Percentiles rank a stretch among this genome's conserved stretches.
Conservation (phyloP, 2,888 invertebrate species). For the Epirrhoe alternata region DNA sequence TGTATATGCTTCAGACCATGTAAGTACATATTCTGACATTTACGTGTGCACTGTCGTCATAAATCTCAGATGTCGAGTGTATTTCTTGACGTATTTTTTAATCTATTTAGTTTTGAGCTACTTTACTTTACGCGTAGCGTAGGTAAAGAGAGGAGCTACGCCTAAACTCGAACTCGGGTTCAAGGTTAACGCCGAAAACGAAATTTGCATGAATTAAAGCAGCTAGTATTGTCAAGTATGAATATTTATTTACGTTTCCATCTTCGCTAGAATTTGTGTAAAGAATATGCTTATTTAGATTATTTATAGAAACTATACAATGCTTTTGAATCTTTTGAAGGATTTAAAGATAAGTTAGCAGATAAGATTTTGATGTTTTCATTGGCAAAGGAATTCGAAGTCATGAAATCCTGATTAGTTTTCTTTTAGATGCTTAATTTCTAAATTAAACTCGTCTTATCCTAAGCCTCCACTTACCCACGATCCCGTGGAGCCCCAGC, state of each 20-base stretch:
- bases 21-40: conserved; percentile 26
- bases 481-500: conserved; percentile 91
- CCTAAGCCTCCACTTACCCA: conserved; percentile 83
- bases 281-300: not conserved
- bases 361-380: not conserved
- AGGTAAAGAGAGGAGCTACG: not conserved
- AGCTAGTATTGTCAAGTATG: conserved; percentile 16
- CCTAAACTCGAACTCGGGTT: conserved; percentile 8
- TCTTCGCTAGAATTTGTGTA: not conserved
- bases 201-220: conserved; percentile 24
- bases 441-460: not conserved
- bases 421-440: not conserved
- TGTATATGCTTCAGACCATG: conserved; percentile 27
- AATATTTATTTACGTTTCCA: conserved; percentile 11
- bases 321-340: not conserved
- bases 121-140: not conserved
- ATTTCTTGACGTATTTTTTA: conserved; percentile 7
- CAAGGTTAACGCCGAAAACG: conserved; percentile 29
- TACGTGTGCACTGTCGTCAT: conserved; percentile 28
- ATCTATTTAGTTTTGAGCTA: conserved; percentile 12
- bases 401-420: not conserved
- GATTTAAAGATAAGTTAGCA: not conserved
- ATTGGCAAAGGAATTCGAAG: not conserved
- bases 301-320: not conserved
- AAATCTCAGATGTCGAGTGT: conserved; percentile 16